Base-by-base conservation (phyloP, 37 sponge, comb jelly and placozoan genomes). In the Spongia lamella region DNA sequence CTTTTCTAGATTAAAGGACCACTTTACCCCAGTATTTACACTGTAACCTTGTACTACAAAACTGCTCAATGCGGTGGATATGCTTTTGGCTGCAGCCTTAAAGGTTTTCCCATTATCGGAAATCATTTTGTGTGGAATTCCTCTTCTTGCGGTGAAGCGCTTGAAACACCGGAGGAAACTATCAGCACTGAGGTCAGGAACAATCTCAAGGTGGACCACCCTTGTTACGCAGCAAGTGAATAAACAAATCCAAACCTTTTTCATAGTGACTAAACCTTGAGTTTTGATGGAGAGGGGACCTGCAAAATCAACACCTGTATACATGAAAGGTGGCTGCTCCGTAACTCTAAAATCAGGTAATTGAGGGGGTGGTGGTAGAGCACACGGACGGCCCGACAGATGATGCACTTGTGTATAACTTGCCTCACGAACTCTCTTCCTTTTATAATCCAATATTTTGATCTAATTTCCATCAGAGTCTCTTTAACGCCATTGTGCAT, bases 281-380 rank as follows among this genome's bases (percentile, higher is more conserved):
- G n/a, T n/a, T n/a, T n/a, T n/a, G n/a, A n/a, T 26, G n/a, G 66
- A 31, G 25, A 32, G n/a, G 21, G 17, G 15, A 21, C 66, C 34
- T 52, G 54, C 54, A 52, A 52, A 52, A 52, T 52, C 54, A 15
- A 52, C 54, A 17, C 54, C 54, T 52, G 54, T 52, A 17, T 52
- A 52, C 54, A 17, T 52, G 54, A 52, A 52, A 15, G 54, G 54
- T 19, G 17, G 17, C 17, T 52, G 17, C 54, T 19, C 54, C 17
- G 54, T 52, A 19, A 17, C 17, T 19, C 54, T 15, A 17, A 52
- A 52, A 15, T 52, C 17, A 52, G 54, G 54, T 52, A 52, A 17
- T 17, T 15, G 66, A 32, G 30, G 66, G 30, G n/a, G n/a, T n/a
- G n/a, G n/a, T n/a, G n/a, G n/a, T n/a, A 17, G 17, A 19, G 15